A percentile compares a stretch with the other conserved stretches of the same genome.
Evolutionary conservation across 30 jellyfish, hydroid and myxozoan genomes (phyloP).

Genomic region (Aurelia coerulea): DNA sequence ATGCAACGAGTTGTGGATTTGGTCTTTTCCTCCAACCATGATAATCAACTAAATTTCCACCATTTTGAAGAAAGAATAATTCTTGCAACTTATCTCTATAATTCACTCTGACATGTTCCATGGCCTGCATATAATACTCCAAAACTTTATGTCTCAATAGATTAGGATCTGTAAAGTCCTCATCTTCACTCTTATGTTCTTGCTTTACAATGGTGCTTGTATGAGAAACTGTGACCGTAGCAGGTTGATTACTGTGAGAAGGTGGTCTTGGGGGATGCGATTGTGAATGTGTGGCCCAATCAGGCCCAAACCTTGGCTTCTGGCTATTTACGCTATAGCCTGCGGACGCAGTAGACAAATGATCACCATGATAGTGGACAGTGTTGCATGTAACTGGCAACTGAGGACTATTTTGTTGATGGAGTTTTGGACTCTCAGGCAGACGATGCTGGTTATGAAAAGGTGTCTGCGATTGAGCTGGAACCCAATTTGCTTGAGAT

Average conservation of each 20-base stretch:
- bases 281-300: slow-evolving; percentile 36
- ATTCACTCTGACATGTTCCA: slow-evolving; percentile 79
- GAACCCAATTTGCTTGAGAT: slow-evolving; percentile 59
- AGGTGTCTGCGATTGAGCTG: slow-evolving; percentile 15
- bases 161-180: slow-evolving; percentile 68
- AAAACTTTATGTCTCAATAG: slow-evolving; percentile 67
- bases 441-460: slow-evolving; percentile 20
- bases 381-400: slow-evolving; percentile 60
- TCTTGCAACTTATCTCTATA: slow-evolving; percentile 90
- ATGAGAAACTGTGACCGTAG: slow-evolving; percentile 9
- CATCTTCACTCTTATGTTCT: slow-evolving; percentile 68
- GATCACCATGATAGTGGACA: slow-evolving; percentile 80
- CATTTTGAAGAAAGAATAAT: slow-evolving; percentile 93
- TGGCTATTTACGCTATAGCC: slow-evolving; percentile 21
- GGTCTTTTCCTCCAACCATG: slow-evolving; percentile 96
- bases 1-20: slow-evolving; percentile 86
- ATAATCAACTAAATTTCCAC: slow-evolving; percentile 98
- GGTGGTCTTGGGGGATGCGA: slow-evolving; percentile 9
- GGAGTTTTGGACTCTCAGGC: slow-evolving; percentile 28
- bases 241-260: slow-evolving; percentile 8
- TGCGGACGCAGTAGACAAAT: slow-evolving; percentile 29
- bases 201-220: slow-evolving; percentile 25
- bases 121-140: slow-evolving; percentile 63
- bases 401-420: slow-evolving; percentile 20
- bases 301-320: slow-evolving; percentile 23